Percentiles rank a stretch among this genome's conserved stretches.
Evolutionary conservation across 1,140 invertebrate genomes (phyloP).

Genomic region (Ostrea denselamellosa): DNA sequence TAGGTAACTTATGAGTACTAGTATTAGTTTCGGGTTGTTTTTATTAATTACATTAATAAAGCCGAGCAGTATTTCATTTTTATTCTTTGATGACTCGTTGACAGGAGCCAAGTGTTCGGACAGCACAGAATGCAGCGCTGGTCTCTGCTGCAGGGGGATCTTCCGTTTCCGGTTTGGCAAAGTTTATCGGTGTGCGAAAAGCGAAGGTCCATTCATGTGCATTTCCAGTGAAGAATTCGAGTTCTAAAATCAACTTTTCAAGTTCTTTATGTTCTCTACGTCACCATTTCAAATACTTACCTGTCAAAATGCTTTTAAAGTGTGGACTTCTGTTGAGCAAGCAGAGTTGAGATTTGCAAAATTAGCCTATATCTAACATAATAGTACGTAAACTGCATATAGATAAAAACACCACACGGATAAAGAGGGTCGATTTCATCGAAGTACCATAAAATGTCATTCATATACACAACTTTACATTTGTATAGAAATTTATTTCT

Average conservation of each 20-base stretch:
- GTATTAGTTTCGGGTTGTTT: neutral
- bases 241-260: neutral
- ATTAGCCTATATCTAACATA: too few species aligned
- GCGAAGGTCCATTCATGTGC: constrained; percentile 33
- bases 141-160: constrained; percentile 14
- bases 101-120: constrained; percentile 28
- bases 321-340: too few species aligned
- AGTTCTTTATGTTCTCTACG: too few species aligned
- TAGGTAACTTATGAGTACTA: neutral
- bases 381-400: too few species aligned
- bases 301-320: too few species aligned
- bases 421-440: too few species aligned
- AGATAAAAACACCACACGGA: too few species aligned
- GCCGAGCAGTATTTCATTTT: neutral
- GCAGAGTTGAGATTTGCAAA: too few species aligned
- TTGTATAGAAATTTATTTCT: too few species aligned
- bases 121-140: neutral
- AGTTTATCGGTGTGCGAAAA: constrained; percentile 20
- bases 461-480: too few species aligned
- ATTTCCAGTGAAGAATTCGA: constrained; percentile 10
- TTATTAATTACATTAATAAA: neutral
- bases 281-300: too few species aligned
- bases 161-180: constrained; percentile 26
- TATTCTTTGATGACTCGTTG: neutral
- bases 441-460: too few species aligned